phyloP scores from a whole-genome alignment of 2,888 invertebrate genomes.

The Amphipyra berbera region DNA sequence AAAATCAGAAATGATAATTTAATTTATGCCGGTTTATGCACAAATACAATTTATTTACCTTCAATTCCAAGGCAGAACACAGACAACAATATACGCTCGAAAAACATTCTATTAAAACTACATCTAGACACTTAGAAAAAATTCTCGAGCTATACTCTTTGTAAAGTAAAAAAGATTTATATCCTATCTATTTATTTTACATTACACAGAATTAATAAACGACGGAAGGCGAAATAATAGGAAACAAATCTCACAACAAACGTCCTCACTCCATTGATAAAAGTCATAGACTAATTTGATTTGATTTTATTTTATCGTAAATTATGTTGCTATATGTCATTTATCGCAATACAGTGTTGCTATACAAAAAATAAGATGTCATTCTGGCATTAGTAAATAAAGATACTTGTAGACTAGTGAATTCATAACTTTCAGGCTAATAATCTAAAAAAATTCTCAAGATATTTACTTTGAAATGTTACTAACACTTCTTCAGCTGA shows the following conservation, averaged over 20 bases:
- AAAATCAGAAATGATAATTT: not conserved
- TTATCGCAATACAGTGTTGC: constrained; percentile 42
- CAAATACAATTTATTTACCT: constrained; percentile 75
- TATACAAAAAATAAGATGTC: constrained; percentile 30
- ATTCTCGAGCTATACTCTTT: constrained; percentile 72
- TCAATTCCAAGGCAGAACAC: constrained; percentile 85
- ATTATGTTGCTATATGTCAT: constrained; percentile 37
- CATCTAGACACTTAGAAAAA: constrained; percentile 81
- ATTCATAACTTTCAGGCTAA: constrained; percentile 1
- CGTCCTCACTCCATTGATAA: constrained; percentile 82
- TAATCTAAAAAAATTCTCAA: too few relatives aligned
- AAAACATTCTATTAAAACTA: constrained; percentile 85
- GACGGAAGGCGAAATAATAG: constrained; percentile 86
- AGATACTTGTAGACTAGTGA: constrained; percentile 10
- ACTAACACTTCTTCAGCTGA: too few relatives aligned
- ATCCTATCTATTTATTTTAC: constrained; percentile 80
- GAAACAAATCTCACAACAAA: constrained; percentile 85
- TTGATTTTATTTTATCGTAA: constrained; percentile 30
- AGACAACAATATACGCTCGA: constrained; percentile 83
- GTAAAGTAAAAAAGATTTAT: constrained; percentile 78
- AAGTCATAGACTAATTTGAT: constrained; percentile 82
- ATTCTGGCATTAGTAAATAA: constrained; percentile 19
- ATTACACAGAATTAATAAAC: constrained; percentile 82
- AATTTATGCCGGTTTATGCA: constrained; percentile 10
- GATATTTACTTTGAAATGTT: too few relatives aligned